phyloP scores from a whole-genome alignment of 2,888 invertebrate species.

The Podabrus alpinus region DNA sequence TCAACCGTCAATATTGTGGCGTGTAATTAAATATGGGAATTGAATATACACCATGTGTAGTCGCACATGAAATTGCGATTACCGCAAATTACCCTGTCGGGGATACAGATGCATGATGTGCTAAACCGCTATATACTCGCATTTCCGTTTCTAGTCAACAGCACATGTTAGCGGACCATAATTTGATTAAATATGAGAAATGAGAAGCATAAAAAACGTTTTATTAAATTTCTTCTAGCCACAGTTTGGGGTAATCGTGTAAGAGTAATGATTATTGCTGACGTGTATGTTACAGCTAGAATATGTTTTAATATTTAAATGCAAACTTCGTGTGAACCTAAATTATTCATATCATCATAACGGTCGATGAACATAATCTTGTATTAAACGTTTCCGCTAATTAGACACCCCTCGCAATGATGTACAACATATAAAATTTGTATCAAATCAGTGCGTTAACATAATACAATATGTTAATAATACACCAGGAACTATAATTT shows the following conservation, averaged over 20 bases:
- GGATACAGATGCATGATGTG: constrained; percentile 21
- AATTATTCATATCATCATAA: not conserved
- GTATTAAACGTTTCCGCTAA: not conserved
- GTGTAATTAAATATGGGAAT: constrained; percentile 27
- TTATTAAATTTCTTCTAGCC: constrained; percentile 11
- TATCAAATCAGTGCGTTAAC: not conserved
- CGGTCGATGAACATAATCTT: not conserved
- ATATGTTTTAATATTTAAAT: not conserved
- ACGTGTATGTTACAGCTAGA: not conserved
- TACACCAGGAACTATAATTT: not conserved
- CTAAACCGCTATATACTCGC: constrained; percentile 18
- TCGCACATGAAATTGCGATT: constrained; percentile 32
- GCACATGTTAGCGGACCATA: constrained; percentile 4
- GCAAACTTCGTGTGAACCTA: not conserved
- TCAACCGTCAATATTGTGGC: constrained; percentile 14
- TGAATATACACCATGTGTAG: constrained; percentile 24
- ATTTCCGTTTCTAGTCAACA: constrained; percentile 20
- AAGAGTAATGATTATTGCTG: constrained; percentile 13
- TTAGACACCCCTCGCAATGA: not conserved
- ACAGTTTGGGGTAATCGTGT: constrained; percentile 10
- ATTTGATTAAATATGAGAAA: constrained; percentile 5
- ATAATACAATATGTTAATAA: not conserved
- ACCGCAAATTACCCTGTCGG: constrained; percentile 29
- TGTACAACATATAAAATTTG: not conserved
- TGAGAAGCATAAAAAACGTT: constrained; percentile 9